phyloP scores from a whole-genome alignment of 2,113 vertebrate genomes.

The Cebus imitator region DNA sequence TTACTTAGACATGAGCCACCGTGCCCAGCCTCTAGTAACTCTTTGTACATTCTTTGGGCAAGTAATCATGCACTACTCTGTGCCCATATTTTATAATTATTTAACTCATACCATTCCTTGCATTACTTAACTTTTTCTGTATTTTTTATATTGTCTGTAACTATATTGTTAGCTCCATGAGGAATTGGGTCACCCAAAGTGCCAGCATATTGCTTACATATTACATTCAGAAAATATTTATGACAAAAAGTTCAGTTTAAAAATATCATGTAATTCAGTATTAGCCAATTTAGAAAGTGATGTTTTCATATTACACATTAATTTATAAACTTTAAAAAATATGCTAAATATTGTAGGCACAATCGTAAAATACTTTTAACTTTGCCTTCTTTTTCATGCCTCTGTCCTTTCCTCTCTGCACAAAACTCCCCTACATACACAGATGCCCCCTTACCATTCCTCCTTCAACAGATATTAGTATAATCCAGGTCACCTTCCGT shows the following conservation, averaged over 20 bases:
- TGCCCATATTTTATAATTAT: background rate
- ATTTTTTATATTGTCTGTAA: background rate
- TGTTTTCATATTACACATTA: background rate
- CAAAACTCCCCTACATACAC: background rate
- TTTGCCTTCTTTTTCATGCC: background rate
- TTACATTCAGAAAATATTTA: conserved; percentile 24
- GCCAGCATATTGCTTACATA: background rate
- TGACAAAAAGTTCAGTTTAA: background rate
- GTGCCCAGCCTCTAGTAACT: background rate
- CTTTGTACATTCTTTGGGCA: background rate
- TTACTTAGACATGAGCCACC: too few relatives aligned
- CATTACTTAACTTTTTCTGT: conserved; percentile 30
- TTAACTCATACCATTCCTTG: background rate
- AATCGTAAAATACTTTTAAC: background rate
- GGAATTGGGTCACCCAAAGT: background rate
- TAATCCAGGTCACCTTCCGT: background rate
- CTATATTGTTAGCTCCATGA: background rate
- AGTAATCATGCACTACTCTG: background rate
- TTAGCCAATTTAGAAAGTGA: conserved; percentile 40
- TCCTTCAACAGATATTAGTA: background rate
- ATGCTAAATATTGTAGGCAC: conserved; percentile 18
- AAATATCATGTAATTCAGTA: background rate
- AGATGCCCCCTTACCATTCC: background rate
- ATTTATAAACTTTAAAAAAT: background rate
- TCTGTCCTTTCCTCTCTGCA: background rate